Evolutionary conservation across 2,797 vertebrate species (phyloP), one percentile per base, ranked within the genome.

Genomic region (Anguilla anguilla): DNA sequence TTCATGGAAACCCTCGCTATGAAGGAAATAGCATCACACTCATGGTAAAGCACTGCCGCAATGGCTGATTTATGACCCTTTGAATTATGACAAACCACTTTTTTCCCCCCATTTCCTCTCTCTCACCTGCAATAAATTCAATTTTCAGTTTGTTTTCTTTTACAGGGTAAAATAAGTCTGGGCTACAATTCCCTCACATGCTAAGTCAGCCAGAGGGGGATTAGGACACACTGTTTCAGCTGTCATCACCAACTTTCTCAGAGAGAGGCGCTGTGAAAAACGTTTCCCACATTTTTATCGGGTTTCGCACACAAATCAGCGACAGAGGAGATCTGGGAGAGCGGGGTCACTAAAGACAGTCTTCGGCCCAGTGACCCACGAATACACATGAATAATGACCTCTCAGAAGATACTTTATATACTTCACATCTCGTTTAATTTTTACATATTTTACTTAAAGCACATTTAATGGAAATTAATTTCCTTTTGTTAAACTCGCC

Each of bases 1-100:
- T 61, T 87, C 25, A 51, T 85, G 53, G 87, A 85, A 17, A 49
- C 7, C 31, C 53, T 51, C n/a, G 49, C 87, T 77, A 85, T 81
- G 59, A 64, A 43, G 28, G n/a, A 43, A 22, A 43, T 22, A 22
- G 57, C 74, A 85, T 88, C 49, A 84, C 31, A 51, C 3, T 79
- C 15, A 39, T 49, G 31, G 61, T 74, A 35, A 43, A 84, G 61
- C 51, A 88, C 39, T 59, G 49, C 19, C 17, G 13, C 19, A 64
- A 31, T 31, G 39, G 53, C 35, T 6, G 86, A 81, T 81, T 46
- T 46, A 81, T 49, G 77, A 81, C 19, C 0, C 2, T 19, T 3
- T 49, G 43, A 81, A 22, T 81, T 49, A 46, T 10, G 43, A 81
- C 77, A 81, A 46, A 25, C 31, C 5, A 2, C 11, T 28, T 74